A percentile compares a stretch with the other conserved stretches of the same genome.
These are phyloP conservation scores for Eurystomus glaucurus DNA, from an alignment of 2,797 vertebrate genomes.

Conservation along the genomic window DNA sequence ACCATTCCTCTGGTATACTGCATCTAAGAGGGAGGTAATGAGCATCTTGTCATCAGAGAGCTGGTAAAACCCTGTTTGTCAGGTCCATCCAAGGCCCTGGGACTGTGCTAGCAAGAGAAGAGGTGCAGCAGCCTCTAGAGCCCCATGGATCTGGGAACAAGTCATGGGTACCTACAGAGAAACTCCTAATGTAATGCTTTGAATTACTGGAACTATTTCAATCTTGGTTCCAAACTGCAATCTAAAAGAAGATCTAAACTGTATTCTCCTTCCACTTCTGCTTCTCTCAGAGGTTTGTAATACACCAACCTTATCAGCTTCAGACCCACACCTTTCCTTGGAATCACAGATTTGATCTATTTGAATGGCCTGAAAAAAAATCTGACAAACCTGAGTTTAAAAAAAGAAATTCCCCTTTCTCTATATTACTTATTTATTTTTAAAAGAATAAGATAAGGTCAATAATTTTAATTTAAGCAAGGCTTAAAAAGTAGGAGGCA, in stretches of 20 bases:
- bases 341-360: neutral
- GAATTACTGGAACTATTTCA: neutral
- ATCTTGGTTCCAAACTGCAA: neutral
- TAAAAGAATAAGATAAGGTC: neutral
- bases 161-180: neutral
- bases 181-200: neutral
- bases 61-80: neutral
- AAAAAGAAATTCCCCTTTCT: accelerated
- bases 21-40: neutral
- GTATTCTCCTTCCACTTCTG: neutral
- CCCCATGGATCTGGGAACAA: neutral
- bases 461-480: neutral
- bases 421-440: neutral
- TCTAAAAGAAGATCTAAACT: neutral
- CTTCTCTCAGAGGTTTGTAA: neutral
- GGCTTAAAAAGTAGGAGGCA: neutral
- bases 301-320: neutral
- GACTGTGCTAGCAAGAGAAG: neutral
- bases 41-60: neutral
- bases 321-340: neutral
- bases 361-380: neutral
- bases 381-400: neutral
- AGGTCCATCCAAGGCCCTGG: neutral
- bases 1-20: neutral
- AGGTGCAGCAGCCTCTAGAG: neutral